These are phyloP conservation scores for Tinea semifulvella DNA, from an alignment of 2,888 invertebrate genomes.

Conservation along the genomic window DNA sequence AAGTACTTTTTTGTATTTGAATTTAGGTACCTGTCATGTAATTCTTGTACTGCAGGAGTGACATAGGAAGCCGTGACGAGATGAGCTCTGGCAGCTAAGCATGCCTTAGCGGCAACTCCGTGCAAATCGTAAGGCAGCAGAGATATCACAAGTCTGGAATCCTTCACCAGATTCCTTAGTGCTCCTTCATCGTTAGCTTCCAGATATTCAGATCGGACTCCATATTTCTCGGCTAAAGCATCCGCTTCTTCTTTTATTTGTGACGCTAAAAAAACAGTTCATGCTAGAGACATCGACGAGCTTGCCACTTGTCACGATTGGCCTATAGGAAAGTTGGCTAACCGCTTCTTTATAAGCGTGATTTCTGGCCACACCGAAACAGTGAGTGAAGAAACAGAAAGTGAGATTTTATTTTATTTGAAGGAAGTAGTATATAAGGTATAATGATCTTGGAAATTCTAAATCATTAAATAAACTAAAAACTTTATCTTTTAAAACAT, in stretches of 20 bases:
- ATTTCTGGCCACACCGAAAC: too few relatives aligned
- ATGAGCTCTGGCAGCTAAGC: constrained; percentile 86
- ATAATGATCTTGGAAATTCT: too few relatives aligned
- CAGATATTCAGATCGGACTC: constrained; percentile 82
- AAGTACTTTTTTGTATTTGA: too few relatives aligned
- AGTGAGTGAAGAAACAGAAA: too few relatives aligned
- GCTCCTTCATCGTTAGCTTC: constrained; percentile 81
- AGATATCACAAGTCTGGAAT: constrained; percentile 83
- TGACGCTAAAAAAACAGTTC: constrained; percentile 67
- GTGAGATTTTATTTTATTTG: too few relatives aligned
- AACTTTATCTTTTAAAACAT: too few relatives aligned
- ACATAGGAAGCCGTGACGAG: constrained; percentile 98
- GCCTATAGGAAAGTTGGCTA: too few relatives aligned
- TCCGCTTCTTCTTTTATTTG: constrained; percentile 91
- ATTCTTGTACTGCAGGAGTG: constrained; percentile 80
- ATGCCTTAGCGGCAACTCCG: constrained; percentile 84
- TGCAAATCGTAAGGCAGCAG: constrained; percentile 92
- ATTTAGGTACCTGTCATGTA: too few relatives aligned
- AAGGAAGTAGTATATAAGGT: too few relatives aligned
- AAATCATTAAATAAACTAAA: too few relatives aligned
- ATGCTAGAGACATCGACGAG: constrained; percentile 86
- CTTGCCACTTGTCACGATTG: constrained; percentile 81
- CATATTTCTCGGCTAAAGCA: constrained; percentile 77
- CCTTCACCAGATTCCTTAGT: constrained; percentile 74
- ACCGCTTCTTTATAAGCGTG: too few relatives aligned